These are phyloP conservation scores for Pseudanteris insignis DNA, from an alignment of 2,888 invertebrate genomes.

Conservation along the genomic window DNA sequence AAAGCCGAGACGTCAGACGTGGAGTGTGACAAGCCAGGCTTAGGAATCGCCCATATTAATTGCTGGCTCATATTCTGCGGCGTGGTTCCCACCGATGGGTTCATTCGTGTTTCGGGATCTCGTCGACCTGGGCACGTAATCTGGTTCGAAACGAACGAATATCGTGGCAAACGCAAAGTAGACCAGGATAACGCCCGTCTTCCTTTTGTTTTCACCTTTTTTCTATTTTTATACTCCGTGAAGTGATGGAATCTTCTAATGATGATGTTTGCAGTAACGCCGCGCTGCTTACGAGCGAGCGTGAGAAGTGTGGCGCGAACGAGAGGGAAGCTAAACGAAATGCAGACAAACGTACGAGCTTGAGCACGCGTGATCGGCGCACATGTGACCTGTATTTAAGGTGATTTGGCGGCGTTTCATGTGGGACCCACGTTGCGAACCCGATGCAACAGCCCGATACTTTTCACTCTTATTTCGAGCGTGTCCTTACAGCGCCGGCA, in stretches of 20 bases:
- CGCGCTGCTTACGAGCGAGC: conserved; percentile 39
- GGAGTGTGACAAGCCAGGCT: too few relatives aligned
- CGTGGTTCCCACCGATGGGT: conserved; percentile 54
- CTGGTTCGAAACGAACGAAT: conserved; percentile 28
- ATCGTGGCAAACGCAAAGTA: conserved; percentile 22
- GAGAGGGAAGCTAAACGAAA: conserved; percentile 36
- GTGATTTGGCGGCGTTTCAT: conserved; percentile 51
- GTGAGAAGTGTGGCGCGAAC: conserved; percentile 33
- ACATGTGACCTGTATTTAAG: conserved; percentile 64
- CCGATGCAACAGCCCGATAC: conserved; percentile 49
- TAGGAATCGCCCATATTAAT: too few relatives aligned
- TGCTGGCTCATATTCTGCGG: conserved; percentile 45
- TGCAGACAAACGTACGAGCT: conserved; percentile 49
- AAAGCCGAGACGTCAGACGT: too few relatives aligned
- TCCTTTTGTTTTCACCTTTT: conserved; percentile 28
- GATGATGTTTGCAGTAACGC: conserved; percentile 53
- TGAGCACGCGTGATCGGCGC: conserved; percentile 51
- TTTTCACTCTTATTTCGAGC: too few relatives aligned
- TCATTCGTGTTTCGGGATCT: conserved; percentile 38
- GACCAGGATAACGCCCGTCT: conserved; percentile 30
- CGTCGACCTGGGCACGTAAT: conserved; percentile 31
- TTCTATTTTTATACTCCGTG: too few relatives aligned
- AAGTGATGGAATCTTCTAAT: conserved; percentile 53
- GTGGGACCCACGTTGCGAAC: conserved; percentile 47
- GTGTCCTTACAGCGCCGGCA: too few relatives aligned